Evolutionary conservation across 1,140 invertebrate genomes (phyloP), one percentile per base, ranked within the genome.

Genomic region (Trichomalopsis sarcophagae): DNA sequence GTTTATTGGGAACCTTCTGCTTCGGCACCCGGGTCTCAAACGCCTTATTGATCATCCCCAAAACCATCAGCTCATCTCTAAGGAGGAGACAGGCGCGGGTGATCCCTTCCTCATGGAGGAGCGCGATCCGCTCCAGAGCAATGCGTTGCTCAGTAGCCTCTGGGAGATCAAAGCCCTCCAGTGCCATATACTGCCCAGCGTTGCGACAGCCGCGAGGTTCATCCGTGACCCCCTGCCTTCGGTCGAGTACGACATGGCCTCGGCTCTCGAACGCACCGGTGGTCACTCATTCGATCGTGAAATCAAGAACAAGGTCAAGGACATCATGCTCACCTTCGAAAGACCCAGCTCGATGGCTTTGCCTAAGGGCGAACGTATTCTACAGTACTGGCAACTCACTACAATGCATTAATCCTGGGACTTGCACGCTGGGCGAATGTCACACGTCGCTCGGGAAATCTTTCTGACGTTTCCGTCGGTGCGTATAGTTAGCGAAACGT

Each of bases 21-120:
- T 98, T 36, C 94, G 98, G 66, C 98, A 99, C 94, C 96, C 97
- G 0, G 96, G 96, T 1, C 94, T 99, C 30, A 96, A 97, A 89
- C 94, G 95, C 11, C 93, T 99, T 84, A 94, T 98, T 21, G 95
- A 97, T 90, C 92, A 94, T 87, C 90, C 93, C 10, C 88, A 91
- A 30, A 92, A 94, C 33, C 94, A 93, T 30, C 10, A 94, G 87
- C 90, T 89, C 0, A 80, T 87, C 6, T 81, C 86, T 0, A 85
- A 89, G 40, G 78, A 89, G 30, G 84, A 86, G 55, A 87, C 81
- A 0, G 90, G 91, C 3, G 88, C 89, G 2, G 92, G 91, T 27
- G 98, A 99, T 94, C 97, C 98, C 4, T 99, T 96, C 92, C 92
- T 96, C 50, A 95, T 96, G 94, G 95, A 96, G 79, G 97, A 98